Evolutionary conservation across 2,797 vertebrate species (phyloP).

Genomic region (Anguilla obscura): DNA sequence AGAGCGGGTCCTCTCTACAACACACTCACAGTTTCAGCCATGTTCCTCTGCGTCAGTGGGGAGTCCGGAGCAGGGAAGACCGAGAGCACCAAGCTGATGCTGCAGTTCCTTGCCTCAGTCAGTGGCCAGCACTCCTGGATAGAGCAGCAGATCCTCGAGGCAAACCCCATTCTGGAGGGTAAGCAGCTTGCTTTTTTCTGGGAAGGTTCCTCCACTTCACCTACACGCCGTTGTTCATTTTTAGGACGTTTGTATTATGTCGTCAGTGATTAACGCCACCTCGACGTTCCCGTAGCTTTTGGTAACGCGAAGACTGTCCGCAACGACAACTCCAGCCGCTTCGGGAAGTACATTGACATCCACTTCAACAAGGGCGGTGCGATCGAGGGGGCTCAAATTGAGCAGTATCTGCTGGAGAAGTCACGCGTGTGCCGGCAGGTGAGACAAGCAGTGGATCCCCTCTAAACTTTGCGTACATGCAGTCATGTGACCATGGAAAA

Average conservation of each 20-base stretch:
- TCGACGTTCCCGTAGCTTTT: conserved; percentile 75
- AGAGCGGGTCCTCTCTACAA: not conserved
- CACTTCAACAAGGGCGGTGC: conserved; percentile 81
- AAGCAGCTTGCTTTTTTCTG: conserved; percentile 24
- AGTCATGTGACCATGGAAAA: not conserved
- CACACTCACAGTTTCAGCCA: not conserved
- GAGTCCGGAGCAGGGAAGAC: conserved; percentile 97
- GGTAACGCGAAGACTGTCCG: conserved; percentile 92
- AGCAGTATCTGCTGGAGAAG: conserved; percentile 96
- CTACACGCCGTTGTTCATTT: not conserved
- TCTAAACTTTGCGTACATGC: not conserved
- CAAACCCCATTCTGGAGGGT: conserved; percentile 95
- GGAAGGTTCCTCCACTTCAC: not conserved
- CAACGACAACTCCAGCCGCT: conserved; percentile 97
- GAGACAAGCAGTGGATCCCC: not conserved
- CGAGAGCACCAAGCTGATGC: conserved; percentile 90
- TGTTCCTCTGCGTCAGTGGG: conserved; percentile 71
- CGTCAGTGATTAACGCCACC: not conserved
- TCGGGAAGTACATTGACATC: conserved; percentile 95
- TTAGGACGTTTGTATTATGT: not conserved
- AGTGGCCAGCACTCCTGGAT: conserved; percentile 87
- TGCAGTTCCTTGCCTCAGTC: conserved; percentile 88
- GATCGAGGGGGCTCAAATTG: conserved; percentile 85
- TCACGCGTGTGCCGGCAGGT: conserved; percentile 95
- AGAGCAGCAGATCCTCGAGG: conserved; percentile 91